A percentile compares a stretch with the other conserved stretches of the same genome.
Evolutionary conservation across 2,888 invertebrate species (phyloP).

Genomic region (Barypeithes pellucidus): DNA sequence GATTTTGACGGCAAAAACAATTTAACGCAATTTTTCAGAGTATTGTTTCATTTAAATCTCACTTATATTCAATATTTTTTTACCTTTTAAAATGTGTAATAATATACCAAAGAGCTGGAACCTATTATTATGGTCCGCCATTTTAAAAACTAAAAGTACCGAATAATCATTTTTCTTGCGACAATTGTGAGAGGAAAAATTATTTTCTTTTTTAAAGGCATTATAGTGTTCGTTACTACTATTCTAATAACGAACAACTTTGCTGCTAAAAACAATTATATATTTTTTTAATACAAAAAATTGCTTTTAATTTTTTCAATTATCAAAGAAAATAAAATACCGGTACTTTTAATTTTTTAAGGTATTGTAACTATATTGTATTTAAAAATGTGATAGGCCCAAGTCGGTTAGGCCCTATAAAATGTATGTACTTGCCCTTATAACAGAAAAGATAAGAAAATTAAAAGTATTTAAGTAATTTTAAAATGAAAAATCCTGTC

Average conservation of each 20-base stretch:
- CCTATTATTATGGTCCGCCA: slow-evolving; percentile 60
- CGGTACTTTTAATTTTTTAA: slow-evolving; percentile 39
- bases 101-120: slow-evolving; percentile 71
- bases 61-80: slow-evolving; percentile 65
- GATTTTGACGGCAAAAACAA: not conserved
- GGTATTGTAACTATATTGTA: slow-evolving; percentile 52
- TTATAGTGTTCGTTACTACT: no score
- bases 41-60: slow-evolving; percentile 40
- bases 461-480: slow-evolving; percentile 52
- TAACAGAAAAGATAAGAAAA: slow-evolving; percentile 42
- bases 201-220: no score
- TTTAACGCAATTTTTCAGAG: slow-evolving; percentile 10
- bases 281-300: no score
- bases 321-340: not conserved
- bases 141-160: slow-evolving; percentile 40
- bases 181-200: no score
- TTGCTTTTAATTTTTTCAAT: not conserved
- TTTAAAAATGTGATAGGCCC: slow-evolving; percentile 70
- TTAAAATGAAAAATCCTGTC: slow-evolving; percentile 66
- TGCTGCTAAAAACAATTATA: no score
- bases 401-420: slow-evolving; percentile 59
- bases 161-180: not conserved
- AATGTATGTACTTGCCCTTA: slow-evolving; percentile 52
- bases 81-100: slow-evolving; percentile 70
- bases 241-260: no score